Evolutionary conservation across 2,888 invertebrate genomes (phyloP).

Genomic region (Vesta saturnalis): DNA sequence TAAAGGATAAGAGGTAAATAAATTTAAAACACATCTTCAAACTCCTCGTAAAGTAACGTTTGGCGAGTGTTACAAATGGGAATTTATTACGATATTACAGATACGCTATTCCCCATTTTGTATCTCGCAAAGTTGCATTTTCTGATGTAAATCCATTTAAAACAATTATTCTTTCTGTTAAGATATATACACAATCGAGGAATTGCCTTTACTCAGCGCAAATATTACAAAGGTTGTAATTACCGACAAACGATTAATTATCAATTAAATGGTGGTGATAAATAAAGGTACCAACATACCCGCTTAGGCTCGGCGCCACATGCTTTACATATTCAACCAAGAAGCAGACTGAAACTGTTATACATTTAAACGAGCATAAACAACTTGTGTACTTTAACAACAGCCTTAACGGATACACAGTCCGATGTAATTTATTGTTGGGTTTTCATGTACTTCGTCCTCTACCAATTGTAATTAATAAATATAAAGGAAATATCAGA

Average conservation of each 20-base stretch:
- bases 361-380: slow-evolving; percentile 29
- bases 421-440: slow-evolving; percentile 22
- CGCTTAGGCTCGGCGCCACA: slow-evolving; percentile 47
- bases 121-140: slow-evolving; percentile 11
- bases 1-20: slow-evolving; percentile 42
- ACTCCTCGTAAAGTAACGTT: slow-evolving; percentile 33
- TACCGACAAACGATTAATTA: slow-evolving; percentile 58
- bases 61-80: slow-evolving; percentile 35
- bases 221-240: slow-evolving; percentile 48
- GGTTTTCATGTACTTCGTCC: slow-evolving; percentile 12
- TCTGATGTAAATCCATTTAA: slow-evolving; percentile 9
- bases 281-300: slow-evolving; percentile 51
- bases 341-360: slow-evolving; percentile 27
- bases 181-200: not conserved
- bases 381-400: slow-evolving; percentile 25
- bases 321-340: slow-evolving; percentile 39
- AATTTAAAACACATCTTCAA: slow-evolving; percentile 42
- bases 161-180: not conserved
- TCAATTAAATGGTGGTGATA: slow-evolving; percentile 56
- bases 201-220: slow-evolving; percentile 2
- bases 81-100: slow-evolving; percentile 35
- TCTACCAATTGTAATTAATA: slow-evolving; percentile 5
- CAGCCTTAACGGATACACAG: slow-evolving; percentile 21
- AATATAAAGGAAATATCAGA: not conserved
- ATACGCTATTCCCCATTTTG: slow-evolving; percentile 22